Evolutionary conservation across 2,113 vertebrate genomes (phyloP).

Genomic region (Osmerus mordax): DNA sequence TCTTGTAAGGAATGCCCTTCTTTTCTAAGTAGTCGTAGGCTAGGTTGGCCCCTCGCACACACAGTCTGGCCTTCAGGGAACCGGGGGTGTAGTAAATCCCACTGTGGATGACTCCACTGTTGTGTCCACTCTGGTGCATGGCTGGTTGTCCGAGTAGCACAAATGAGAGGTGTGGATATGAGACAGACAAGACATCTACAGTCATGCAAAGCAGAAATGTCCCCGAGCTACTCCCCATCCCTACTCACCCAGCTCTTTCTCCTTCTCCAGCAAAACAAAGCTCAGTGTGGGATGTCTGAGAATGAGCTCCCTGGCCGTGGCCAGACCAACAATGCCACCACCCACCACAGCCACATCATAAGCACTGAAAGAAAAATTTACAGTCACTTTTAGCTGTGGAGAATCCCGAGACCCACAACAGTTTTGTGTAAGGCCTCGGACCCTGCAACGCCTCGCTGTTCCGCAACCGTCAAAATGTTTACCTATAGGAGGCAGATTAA

Average conservation of each 20-base stretch:
- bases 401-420: neutral
- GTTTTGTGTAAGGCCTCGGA: neutral
- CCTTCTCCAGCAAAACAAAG: conserved; percentile 89
- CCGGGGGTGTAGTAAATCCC: conserved; percentile 96
- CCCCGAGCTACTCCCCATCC: neutral
- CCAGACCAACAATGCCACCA: conserved; percentile 89
- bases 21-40: conserved; percentile 89
- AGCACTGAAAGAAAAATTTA: conserved; percentile 50
- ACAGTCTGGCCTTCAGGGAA: conserved; percentile 91
- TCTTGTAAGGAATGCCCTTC: conserved; percentile 87
- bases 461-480: too few relatives aligned
- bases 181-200: neutral
- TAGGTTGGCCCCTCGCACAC: conserved; percentile 84
- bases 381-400: neutral
- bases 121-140: conserved; percentile 89
- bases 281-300: conserved; percentile 78
- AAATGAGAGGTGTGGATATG: neutral
- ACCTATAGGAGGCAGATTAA: too few relatives aligned
- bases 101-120: conserved; percentile 98
- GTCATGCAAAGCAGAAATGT: neutral
- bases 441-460: neutral
- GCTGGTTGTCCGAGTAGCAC: conserved; percentile 62
- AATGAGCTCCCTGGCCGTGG: conserved; percentile 83
- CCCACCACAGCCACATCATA: conserved; percentile 85
- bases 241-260: conserved; percentile 80